phyloP scores from a whole-genome alignment of 2,113 vertebrate genomes.

The Ceyx cyanopectus region DNA sequence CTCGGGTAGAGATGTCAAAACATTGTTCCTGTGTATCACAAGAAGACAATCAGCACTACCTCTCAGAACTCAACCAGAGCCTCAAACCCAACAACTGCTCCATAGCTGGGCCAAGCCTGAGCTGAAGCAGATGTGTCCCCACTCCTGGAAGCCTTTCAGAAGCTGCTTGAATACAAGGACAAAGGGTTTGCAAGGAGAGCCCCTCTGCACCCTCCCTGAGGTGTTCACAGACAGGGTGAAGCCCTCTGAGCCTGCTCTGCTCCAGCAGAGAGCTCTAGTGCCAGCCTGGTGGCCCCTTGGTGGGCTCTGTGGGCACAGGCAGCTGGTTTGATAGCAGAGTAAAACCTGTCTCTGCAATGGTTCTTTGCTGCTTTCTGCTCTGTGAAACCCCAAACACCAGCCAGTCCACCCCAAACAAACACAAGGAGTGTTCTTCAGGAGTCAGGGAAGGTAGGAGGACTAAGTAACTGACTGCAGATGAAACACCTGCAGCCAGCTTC shows the following conservation, averaged over 20 bases:
- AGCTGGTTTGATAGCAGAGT: not conserved
- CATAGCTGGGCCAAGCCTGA: accelerated
- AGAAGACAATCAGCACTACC: not conserved
- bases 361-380: not conserved
- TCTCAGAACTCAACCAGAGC: not conserved
- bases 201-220: not conserved
- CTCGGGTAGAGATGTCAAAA: constrained; percentile 86
- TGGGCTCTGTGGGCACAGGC: not conserved
- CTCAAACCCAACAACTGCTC: not conserved
- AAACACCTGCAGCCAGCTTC: not conserved
- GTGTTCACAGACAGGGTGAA: not conserved
- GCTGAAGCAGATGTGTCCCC: not conserved
- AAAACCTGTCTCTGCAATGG: not conserved
- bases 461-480: not conserved
- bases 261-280: not conserved
- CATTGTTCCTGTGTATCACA: constrained; percentile 86
- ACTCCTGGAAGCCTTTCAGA: not conserved
- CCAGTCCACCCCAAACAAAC: not conserved
- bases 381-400: not conserved
- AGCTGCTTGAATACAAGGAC: not conserved
- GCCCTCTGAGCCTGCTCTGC: not conserved
- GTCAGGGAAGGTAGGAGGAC: not conserved
- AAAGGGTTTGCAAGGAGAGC: not conserved
- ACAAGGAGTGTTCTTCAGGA: not conserved
- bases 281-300: not conserved